Evolutionary conservation across 1,140 invertebrate genomes (phyloP), one percentile per base, ranked within the genome.

Genomic region (Frieseomelitta varia): DNA sequence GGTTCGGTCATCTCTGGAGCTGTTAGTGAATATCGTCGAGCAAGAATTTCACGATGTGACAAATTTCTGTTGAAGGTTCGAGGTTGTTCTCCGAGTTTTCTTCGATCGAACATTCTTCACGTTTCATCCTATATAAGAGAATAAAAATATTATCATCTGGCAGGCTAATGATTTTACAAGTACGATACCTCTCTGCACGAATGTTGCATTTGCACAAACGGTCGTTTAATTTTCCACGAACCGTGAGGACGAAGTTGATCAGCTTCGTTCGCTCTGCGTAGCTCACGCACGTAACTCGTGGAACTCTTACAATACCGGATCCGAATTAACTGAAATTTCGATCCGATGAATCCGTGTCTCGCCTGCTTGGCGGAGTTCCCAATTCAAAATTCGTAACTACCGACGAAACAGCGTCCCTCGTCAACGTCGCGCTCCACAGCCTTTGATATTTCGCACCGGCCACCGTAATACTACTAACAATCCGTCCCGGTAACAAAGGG

Each of bases 21-120:
- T 12, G 27, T 55, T 73, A 21, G 55, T 14, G 27, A 14, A 12
- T 21, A 53, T 19, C 4, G 2, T 73, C 47, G 15, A 27, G 17
- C 72, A 56, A 56, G 56, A 47, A 47, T 47, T 76, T 82, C 67
- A 34, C 72, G 55, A 74, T 21, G 51, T 15, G 27, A 67, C 56
- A 24, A 14, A 30, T 19, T 2, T 24, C 11, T 61, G 24, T n/a
- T 24, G 4, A 61, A 24, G 24, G 39, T 47, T 8, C 6, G 39
- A 47, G 8, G 39, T 39, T 39, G 39, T 39, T 39, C n/a, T n/a
- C 2, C 39, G 39, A 39, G 6, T 4, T 39, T 39, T 3, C 39
- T 6, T 39, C 39, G 39, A 30, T 30, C 2, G 30, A 2, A 30
- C 2, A 30, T 30, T 39, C 39, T 39, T 39, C 4, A 39, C 39